phyloP scores from a whole-genome alignment of 2,797 vertebrate genomes.

The Microchirus variegatus region DNA sequence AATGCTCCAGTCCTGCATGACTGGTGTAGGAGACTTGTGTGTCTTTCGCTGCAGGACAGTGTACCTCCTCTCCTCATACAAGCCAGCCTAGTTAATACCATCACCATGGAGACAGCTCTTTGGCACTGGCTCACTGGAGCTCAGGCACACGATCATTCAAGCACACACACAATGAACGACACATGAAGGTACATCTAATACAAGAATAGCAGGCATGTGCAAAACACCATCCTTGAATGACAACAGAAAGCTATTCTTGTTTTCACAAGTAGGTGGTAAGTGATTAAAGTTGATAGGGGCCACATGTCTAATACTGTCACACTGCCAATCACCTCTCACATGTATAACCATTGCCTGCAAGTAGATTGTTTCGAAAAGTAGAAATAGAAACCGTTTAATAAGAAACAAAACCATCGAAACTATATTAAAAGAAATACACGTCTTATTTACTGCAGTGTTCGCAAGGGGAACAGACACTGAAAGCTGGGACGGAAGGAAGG shows the following conservation, averaged over 20 bases:
- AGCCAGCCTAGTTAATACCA: slow-evolving; percentile 75
- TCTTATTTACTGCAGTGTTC: neutral
- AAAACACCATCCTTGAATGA: slow-evolving; percentile 54
- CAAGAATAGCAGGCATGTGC: slow-evolving; percentile 56
- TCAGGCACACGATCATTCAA: slow-evolving; percentile 63
- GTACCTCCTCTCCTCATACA: slow-evolving; percentile 64
- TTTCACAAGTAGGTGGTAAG: slow-evolving; percentile 52
- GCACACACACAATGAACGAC: slow-evolving; percentile 55
- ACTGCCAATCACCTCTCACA: slow-evolving; percentile 13
- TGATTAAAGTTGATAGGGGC: slow-evolving; percentile 36
- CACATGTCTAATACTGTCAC: slow-evolving; percentile 24
- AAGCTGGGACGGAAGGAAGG: slow-evolving; percentile 3
- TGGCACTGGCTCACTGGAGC: slow-evolving; percentile 68
- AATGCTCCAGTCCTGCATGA: slow-evolving; percentile 46
- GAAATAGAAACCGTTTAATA: neutral
- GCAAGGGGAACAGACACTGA: neutral
- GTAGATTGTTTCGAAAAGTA: neutral
- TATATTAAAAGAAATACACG: no score
- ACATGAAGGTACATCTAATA: slow-evolving; percentile 47
- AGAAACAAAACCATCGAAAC: neutral
- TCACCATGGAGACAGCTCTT: slow-evolving; percentile 81
- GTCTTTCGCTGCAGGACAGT: slow-evolving; percentile 57
- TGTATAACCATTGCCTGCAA: slow-evolving; percentile 24
- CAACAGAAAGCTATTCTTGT: slow-evolving; percentile 58
- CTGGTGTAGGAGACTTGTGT: slow-evolving; percentile 56